Conservation (phyloP, 2,113 vertebrate genomes). For the Brachionichthys hirsutus region DNA sequence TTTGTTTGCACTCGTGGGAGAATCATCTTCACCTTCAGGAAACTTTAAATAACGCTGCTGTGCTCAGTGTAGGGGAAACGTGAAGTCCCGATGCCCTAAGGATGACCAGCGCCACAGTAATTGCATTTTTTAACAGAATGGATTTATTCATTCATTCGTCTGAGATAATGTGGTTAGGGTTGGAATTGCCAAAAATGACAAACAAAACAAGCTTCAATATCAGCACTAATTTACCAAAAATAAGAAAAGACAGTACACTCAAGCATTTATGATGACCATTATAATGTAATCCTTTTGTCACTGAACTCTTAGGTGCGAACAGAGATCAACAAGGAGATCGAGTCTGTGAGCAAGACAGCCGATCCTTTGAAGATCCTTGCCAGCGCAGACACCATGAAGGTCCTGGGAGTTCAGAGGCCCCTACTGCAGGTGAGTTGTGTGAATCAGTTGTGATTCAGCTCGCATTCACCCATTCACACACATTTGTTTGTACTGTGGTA, state of each 20-base stretch:
- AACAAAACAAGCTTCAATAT: too few relatives aligned
- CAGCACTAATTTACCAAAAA: too few relatives aligned
- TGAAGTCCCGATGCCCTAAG: too few relatives aligned
- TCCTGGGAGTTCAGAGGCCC: constrained; percentile 90
- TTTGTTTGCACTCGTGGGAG: neutral
- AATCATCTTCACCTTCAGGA: constrained; percentile 1
- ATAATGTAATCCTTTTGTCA: constrained; percentile 32
- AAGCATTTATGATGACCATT: neutral
- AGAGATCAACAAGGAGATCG: constrained; percentile 97
- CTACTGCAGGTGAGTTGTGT: constrained; percentile 86
- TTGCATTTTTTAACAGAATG: too few relatives aligned
- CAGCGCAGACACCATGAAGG: constrained; percentile 94
- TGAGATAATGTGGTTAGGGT: too few relatives aligned
- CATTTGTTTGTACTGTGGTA: constrained; percentile 36
- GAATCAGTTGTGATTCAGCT: too few relatives aligned
- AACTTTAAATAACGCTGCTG: neutral
- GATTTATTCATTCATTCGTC: too few relatives aligned
- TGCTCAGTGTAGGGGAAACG: too few relatives aligned
- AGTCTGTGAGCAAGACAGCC: constrained; percentile 88
- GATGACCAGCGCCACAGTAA: too few relatives aligned
- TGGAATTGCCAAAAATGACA: too few relatives aligned
- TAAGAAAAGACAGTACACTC: neutral
- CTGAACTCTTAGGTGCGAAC: constrained; percentile 87
- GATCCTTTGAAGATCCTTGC: constrained; percentile 94
- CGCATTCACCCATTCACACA: constrained; percentile 6